Evolutionary conservation across 2,797 vertebrate species (phyloP).

Genomic region (Discoglossus pictus): DNA sequence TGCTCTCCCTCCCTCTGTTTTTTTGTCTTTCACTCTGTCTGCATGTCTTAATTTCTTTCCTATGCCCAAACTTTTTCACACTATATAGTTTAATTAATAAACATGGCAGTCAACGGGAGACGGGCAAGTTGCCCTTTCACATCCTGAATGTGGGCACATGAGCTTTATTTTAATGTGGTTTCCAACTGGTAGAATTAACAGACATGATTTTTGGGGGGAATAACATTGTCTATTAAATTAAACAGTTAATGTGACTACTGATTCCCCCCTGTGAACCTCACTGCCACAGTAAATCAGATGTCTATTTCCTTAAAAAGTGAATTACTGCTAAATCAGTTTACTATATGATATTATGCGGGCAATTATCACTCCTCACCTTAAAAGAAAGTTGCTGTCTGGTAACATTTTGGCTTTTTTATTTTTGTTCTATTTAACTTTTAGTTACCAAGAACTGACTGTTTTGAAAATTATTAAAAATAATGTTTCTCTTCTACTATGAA

Average conservation of each 20-base stretch:
- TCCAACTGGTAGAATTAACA: constrained; percentile 62
- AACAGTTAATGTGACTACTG: constrained; percentile 71
- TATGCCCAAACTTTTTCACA: constrained; percentile 49
- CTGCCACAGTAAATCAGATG: constrained; percentile 72
- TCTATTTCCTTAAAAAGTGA: constrained; percentile 82
- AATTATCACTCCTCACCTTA: constrained; percentile 63
- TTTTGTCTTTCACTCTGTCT: constrained; percentile 28
- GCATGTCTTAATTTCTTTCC: constrained; percentile 41
- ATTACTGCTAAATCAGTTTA: constrained; percentile 69
- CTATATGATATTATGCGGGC: constrained; percentile 66
- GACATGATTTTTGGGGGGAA: constrained; percentile 30
- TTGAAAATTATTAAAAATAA: constrained; percentile 17
- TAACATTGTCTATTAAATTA: constrained; percentile 67
- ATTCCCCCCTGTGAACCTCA: constrained; percentile 63
- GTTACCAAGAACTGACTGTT: constrained; percentile 15
- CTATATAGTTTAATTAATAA: constrained; percentile 67
- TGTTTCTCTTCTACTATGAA: not conserved
- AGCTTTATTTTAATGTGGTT: constrained; percentile 71
- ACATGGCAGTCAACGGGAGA: constrained; percentile 54
- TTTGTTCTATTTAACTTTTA: constrained; percentile 27
- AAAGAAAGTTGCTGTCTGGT: constrained; percentile 40
- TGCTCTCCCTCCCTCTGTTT: constrained; percentile 2
- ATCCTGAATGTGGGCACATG: constrained; percentile 55
- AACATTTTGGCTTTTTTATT: constrained; percentile 31
- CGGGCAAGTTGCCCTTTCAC: constrained; percentile 58